phyloP scores from a whole-genome alignment of 2,888 invertebrate species.

The Ischnura elegans region DNA sequence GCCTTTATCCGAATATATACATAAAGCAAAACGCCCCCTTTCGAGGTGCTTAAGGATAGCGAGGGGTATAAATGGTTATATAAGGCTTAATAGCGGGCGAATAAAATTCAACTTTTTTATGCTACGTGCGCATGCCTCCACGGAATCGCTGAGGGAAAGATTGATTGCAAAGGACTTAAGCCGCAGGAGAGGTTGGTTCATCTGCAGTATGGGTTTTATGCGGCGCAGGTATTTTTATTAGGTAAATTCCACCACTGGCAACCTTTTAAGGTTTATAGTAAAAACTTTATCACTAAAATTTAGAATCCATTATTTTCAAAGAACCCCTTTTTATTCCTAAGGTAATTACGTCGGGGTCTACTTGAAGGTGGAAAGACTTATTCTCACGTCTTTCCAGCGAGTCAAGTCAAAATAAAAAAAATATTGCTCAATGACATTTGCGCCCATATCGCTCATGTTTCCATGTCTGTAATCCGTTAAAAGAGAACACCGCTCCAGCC shows the following conservation, averaged over 20 bases:
- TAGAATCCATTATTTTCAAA: no score
- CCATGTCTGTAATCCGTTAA: no score
- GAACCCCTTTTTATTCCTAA: no score
- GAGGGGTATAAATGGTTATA: conserved; percentile 31
- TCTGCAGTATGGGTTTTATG: conserved; percentile 22
- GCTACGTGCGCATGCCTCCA: neutral
- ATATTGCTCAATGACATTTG: no score
- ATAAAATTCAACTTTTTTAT: neutral
- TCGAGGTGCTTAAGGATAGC: conserved; percentile 15
- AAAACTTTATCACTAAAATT: no score
- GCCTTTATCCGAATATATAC: conserved; percentile 26
- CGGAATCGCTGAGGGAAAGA: neutral
- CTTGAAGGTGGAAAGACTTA: no score
- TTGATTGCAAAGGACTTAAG: neutral
- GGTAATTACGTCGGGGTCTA: no score
- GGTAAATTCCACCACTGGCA: neutral
- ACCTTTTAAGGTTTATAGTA: no score
- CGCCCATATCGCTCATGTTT: no score
- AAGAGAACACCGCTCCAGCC: no score
- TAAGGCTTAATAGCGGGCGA: conserved; percentile 20
- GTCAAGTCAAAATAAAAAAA: no score
- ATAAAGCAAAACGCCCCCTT: conserved; percentile 19
- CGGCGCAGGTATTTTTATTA: neutral
- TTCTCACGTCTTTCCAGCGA: no score
- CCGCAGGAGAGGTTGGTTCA: neutral